Evolutionary conservation across 2,888 invertebrate species (phyloP), one percentile per base, ranked within the genome.

Genomic region (Rotaria magnacalcarata): DNA sequence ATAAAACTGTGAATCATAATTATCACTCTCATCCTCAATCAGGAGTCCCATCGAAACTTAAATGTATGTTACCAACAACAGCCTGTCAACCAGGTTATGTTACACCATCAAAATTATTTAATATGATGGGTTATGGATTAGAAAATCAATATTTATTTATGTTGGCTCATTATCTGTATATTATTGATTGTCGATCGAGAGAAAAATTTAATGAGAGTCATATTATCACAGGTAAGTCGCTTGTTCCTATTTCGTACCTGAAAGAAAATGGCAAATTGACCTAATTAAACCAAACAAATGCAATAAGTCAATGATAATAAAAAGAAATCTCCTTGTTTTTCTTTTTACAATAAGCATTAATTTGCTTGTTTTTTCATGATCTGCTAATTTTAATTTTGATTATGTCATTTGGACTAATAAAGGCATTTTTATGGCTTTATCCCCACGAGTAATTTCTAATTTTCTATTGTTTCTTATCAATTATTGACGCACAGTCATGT

Each of bases 71-170:
- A 47, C 80, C 80, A 47, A 24, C 47, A 24, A 11, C 47, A 16
- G 19, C 16, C 1, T 14, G 34, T 67, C 80, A 80, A 80, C 47
- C 80, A 10, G 80, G 80, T n/a, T 80, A 80, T n/a, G 47, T 80
- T 0, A 47, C 80, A 80, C 47, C 80, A 10, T 47, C 80, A 47
- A 80, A 80, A 80, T 47, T 80, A 80, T 80, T 80, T 14, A 80
- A 80, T 47, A 80, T 80, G 43, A 80, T 80, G 80, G 80, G 47
- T 24, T 47, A 80, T 47, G 80, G 80, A 24, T 47, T 80, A n/a
- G 41, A 80, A n/a, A 80, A 80, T 80, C 80, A 80, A 34, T 80
- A 80, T 80, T 24, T 80, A 43, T 80, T 80, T n/a, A 80, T 80
- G 80, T 19, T 47, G 19, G 21, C 84, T 14, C 84, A 60, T 60